Base-by-base conservation (phyloP, 2,888 invertebrate genomes). In the Bugulina stolonifera region DNA sequence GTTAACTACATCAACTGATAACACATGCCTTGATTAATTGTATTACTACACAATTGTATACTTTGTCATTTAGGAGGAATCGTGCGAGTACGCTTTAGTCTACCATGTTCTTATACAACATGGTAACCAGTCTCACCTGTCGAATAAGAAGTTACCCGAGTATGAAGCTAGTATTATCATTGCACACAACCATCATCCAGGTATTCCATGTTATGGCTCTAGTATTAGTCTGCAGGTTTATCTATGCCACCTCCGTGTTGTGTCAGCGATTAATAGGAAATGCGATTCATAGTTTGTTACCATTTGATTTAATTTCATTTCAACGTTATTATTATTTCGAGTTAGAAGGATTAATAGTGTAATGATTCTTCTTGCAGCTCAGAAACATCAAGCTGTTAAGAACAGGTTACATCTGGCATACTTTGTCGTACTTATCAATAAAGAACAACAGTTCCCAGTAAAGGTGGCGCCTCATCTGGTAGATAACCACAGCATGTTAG, bases 351-450 rank as follows among this genome's bases (percentile, higher is more conserved):
- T 52, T 14, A 52, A 52, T 10, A 22, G 52, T 14, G 52, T 52
- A 52, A 52, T 52, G 52, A 10, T 22, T 52, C 52, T 52, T 52
- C 22, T 57, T 57, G 27, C 34, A 64, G 64, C 64, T 25, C 27
- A 32, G 25, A 22, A 32, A 25, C 27, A 64, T 32, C 22, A 25
- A 2, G 64, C 64, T 32, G 27, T 64, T 32, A 64, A 64, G 32
- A 52, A 43, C 70, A 70, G 23, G 10, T 52, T 70, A 2, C 23
- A 14, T 25, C 70, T 70, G 2, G 54, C 27, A n/a, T 70, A 70
- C 52, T 70, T 54, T 54, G 70, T 70, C 3, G 52, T 70, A 32
- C 32, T 70, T 5, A 29, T 70, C 70, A 70, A 70, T 52, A 70
- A 70, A 25, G 54, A 43, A 18, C 43, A 70, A 52, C 70, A 35